Conservation (phyloP, 2,797 vertebrate species). For the Erpetoichthys calabaricus region DNA sequence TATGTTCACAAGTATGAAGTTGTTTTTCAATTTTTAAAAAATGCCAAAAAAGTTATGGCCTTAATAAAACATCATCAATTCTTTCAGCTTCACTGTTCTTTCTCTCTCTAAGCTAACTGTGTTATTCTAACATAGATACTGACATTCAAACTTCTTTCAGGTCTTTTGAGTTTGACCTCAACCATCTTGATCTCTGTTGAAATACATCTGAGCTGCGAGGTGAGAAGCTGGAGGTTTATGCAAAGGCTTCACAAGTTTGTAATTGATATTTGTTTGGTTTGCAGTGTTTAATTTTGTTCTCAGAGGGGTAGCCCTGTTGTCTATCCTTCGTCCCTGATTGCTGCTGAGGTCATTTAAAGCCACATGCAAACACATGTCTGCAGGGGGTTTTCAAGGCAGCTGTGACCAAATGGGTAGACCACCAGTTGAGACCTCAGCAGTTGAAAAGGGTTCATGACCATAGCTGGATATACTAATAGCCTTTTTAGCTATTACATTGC, state of each 20-base stretch:
- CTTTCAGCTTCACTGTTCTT: no score
- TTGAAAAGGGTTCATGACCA: slow-evolving; percentile 14
- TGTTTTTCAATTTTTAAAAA: no score
- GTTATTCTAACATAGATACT: no score
- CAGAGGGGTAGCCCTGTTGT: slow-evolving; percentile 4
- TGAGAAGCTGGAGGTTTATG: slow-evolving; percentile 25
- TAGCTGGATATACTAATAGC: background rate
- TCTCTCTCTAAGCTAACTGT: no score
- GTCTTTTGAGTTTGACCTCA: slow-evolving; percentile 22
- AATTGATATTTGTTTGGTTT: slow-evolving; percentile 34
- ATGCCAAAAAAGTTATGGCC: no score
- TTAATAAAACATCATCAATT: no score
- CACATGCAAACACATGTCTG: background rate
- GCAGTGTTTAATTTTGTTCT: slow-evolving; percentile 22
- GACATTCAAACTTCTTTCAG: background rate
- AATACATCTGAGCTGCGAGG: slow-evolving; percentile 16
- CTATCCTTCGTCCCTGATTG: slow-evolving; percentile 17
- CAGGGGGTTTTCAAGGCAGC: slow-evolving; percentile 3
- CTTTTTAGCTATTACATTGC: background rate
- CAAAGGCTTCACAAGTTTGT: slow-evolving; percentile 20
- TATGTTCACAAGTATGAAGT: no score
- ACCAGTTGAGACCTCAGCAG: slow-evolving; percentile 8
- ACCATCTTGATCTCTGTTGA: slow-evolving; percentile 24
- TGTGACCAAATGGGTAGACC: slow-evolving; percentile 14
- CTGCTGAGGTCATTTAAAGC: slow-evolving; percentile 8